phyloP scores from a whole-genome alignment of 2,888 invertebrate species.

The Microctonus hyperodae region DNA sequence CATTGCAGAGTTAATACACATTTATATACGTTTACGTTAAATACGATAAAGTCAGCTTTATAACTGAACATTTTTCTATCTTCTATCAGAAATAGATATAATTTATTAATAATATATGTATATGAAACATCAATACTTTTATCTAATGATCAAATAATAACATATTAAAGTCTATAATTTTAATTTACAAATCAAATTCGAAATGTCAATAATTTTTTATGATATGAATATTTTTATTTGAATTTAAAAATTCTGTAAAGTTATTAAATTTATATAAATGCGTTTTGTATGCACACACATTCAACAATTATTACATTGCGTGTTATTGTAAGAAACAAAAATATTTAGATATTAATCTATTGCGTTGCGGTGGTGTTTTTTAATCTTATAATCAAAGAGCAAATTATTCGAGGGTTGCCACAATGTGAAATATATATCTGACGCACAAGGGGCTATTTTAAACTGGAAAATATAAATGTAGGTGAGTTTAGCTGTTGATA shows the following conservation, averaged over 20 bases:
- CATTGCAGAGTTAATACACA: background rate
- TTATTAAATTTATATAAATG: background rate
- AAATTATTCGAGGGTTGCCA: background rate
- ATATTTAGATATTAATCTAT: background rate
- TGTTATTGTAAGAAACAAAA: background rate
- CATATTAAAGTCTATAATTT: no score
- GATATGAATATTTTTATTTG: no score
- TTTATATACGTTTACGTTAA: background rate
- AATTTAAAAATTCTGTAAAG: background rate
- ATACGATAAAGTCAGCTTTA: background rate
- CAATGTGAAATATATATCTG: background rate
- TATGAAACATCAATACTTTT: background rate
- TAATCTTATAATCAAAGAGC: background rate
- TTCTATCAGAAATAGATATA: no score
- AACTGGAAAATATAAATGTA: constrained; percentile 9
- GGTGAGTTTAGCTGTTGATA: no score
- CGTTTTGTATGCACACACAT: background rate
- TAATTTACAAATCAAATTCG: no score
- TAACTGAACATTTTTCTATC: no score
- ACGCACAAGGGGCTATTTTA: background rate
- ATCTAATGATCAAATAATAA: no score
- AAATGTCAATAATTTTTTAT: no score
- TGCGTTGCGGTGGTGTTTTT: background rate
- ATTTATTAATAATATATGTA: background rate
- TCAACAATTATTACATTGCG: background rate